Evolutionary conservation across 1,140 invertebrate genomes (phyloP).

Genomic region (Drosophila burlai): DNA sequence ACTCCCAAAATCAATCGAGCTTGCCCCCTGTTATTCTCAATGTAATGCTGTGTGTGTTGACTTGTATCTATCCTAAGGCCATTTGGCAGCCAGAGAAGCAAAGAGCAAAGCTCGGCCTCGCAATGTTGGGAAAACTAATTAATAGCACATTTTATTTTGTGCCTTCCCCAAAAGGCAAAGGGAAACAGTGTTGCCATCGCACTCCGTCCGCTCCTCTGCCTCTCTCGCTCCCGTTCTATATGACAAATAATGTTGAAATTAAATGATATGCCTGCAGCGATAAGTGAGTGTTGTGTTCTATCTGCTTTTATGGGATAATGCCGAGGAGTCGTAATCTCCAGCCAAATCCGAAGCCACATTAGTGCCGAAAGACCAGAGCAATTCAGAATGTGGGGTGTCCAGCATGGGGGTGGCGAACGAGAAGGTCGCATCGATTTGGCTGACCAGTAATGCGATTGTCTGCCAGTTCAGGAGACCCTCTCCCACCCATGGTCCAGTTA

Average conservation of each 20-base stretch:
- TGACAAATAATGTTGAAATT: constrained; percentile 83
- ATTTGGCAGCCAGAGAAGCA: constrained; percentile 43
- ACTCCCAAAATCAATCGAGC: not conserved
- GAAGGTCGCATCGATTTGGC: constrained; percentile 40
- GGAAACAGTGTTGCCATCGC: constrained; percentile 13
- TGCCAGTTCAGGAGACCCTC: not conserved
- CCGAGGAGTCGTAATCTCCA: constrained; percentile 36
- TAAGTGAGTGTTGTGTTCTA: constrained; percentile 58
- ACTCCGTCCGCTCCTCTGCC: not conserved
- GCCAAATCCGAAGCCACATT: constrained; percentile 65
- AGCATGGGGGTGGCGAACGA: not conserved
- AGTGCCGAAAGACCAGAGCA: constrained; percentile 45
- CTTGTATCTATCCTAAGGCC: constrained; percentile 64
- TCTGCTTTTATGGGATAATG: constrained; percentile 50
- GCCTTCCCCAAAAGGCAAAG: constrained; percentile 48
- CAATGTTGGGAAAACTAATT: constrained; percentile 77
- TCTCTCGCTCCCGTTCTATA: constrained; percentile 23
- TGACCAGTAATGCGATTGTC: constrained; percentile 53
- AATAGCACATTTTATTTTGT: constrained; percentile 80
- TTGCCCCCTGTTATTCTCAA: not conserved
- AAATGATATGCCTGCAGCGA: constrained; percentile 75
- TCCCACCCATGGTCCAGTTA: constrained; percentile 18
- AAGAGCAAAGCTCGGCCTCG: constrained; percentile 15
- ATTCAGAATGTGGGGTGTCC: constrained; percentile 7
- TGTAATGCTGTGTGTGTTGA: constrained; percentile 46